A percentile compares a stretch with the other conserved stretches of the same genome.
Evolutionary conservation across 1,140 invertebrate genomes (phyloP).

Genomic region (Trichogramma pretiosum): DNA sequence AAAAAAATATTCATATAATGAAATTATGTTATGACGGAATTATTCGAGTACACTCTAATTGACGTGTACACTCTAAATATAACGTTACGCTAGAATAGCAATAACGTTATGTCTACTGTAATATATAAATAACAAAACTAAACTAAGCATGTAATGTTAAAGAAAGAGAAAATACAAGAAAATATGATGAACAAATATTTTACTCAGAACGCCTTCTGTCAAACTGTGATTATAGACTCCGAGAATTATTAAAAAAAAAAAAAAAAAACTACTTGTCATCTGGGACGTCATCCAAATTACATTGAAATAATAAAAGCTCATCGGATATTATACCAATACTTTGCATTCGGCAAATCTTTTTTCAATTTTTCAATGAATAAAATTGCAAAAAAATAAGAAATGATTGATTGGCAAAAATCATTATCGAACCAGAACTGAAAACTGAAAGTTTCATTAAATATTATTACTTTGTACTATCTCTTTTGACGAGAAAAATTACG

Average conservation of each 20-base stretch:
- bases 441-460: no score
- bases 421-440: no score
- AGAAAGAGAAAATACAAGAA: neutral
- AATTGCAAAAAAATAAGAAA: neutral
- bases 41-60: neutral
- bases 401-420: neutral
- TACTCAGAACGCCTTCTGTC: slow-evolving; percentile 37
- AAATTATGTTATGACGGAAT: neutral
- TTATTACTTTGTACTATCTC: no score
- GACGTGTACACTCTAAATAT: neutral
- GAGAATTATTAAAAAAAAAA: slow-evolving; percentile 5
- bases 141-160: no score
- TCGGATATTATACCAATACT: neutral
- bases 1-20: neutral
- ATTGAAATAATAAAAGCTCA: neutral
- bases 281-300: neutral
- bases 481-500: no score
- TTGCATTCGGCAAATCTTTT: neutral
- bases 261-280: neutral
- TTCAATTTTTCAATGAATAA: neutral
- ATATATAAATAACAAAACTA: neutral
- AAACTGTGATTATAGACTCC: slow-evolving; percentile 36
- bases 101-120: neutral
- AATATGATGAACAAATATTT: slow-evolving; percentile 3
- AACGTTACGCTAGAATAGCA: neutral